Base-by-base conservation (phyloP, 2,113 vertebrate species). In the Cathartes aura region DNA sequence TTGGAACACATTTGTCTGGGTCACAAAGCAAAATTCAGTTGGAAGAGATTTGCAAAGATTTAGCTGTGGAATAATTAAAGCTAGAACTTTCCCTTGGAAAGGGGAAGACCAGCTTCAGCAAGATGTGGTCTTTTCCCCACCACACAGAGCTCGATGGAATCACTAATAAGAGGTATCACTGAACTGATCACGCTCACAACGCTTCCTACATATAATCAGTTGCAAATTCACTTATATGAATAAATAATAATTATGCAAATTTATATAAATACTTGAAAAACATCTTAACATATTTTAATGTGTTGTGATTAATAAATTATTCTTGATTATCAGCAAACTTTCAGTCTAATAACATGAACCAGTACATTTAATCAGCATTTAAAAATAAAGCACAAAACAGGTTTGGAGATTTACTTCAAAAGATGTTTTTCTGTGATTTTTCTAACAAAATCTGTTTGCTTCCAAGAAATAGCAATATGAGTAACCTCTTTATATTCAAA, bases 291-390 rank as follows among this genome's bases (percentile, higher is more conserved):
- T 71, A 47, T 79, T 89, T 92, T 62, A 85, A 66, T 56, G 11
- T 71, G 27, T 32, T 86, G 60, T 74, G 55, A 73, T 91, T 96
- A 93, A 91, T 83, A 80, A 53, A 76, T 85, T 66, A 70, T 89
- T 85, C 43, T 85, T 89, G 48, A 89, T 91, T 96, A 66, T 64
- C 36, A 91, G 18, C 64, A 95, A 95, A 87, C 5, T 20, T 88
- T 84, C 59, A 89, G 30, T 20, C 23, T 84, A 94, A 82, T 59
- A 12, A 58, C 50, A 76, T 19, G 19, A 93, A 87, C 30, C 14
- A n/a, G 52, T 53, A 84, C 34, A 62, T 68, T 93, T 68, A 93
- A 91, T 58, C 1, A 14, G 21, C 34, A 62, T 91, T 96, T 93
- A 27, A 94, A 80, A 91, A 85, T 29, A 89, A 93, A 79, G 19